Percentiles rank a stretch among this genome's conserved stretches.
These are phyloP conservation scores for Anser cygnoides DNA, from an alignment of 2,113 vertebrate genomes.

Conservation along the genomic window DNA sequence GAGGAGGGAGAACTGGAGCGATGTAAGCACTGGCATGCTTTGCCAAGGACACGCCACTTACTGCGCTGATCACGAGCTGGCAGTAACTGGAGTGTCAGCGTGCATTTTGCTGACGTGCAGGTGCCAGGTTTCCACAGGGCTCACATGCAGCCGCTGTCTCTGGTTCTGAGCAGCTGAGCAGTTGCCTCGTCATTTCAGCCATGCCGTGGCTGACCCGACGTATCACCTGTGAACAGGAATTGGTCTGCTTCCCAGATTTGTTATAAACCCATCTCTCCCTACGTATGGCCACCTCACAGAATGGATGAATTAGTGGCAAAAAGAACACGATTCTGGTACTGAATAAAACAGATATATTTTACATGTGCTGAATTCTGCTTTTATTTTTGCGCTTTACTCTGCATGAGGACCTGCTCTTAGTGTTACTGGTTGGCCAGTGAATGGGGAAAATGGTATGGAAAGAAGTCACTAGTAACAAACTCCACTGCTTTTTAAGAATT, in stretches of 20 bases:
- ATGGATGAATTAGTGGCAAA: background rate
- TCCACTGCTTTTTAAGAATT: background rate
- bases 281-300: background rate
- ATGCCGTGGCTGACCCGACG: background rate
- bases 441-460: rapidly evolving
- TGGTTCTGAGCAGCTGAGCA: background rate
- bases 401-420: background rate
- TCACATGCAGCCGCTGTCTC: background rate
- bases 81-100: background rate
- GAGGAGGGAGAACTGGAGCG: background rate
- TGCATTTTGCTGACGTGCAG: rapidly evolving
- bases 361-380: background rate
- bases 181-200: background rate
- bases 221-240: background rate
- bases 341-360: constrained; percentile 17
- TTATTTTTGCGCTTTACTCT: background rate
- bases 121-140: background rate
- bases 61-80: background rate
- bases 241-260: too few species aligned
- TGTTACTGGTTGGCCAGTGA: background rate
- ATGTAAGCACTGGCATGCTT: rapidly evolving
- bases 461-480: background rate
- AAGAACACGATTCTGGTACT: background rate
- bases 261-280: background rate
- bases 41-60: rapidly evolving